Percentiles rank a stretch among this genome's conserved stretches.
phyloP scores from a whole-genome alignment of 2,113 vertebrate genomes.

The Campylomormyrus tamandua region DNA sequence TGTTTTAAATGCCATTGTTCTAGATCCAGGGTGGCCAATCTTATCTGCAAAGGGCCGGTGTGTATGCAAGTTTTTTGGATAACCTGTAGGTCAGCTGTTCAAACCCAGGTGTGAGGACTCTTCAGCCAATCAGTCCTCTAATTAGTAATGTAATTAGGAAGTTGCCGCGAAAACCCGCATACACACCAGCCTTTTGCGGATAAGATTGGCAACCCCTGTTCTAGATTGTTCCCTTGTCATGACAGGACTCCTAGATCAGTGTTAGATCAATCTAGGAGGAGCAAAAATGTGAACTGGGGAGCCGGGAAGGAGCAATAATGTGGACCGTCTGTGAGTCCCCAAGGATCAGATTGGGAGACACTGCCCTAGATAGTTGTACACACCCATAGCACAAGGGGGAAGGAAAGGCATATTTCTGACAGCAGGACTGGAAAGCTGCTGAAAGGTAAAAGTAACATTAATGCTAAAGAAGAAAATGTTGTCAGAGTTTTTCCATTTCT shows the following conservation, averaged over 20 bases:
- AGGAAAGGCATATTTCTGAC: slow-evolving; percentile 15
- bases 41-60: too few species aligned
- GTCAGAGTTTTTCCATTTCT: slow-evolving; percentile 14
- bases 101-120: too few species aligned
- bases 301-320: too few species aligned
- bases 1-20: background rate
- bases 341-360: background rate
- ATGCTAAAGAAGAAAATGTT: slow-evolving; percentile 23
- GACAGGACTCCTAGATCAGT: background rate
- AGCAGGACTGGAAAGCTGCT: slow-evolving; percentile 25
- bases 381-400: slow-evolving; percentile 6
- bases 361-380: slow-evolving; percentile 13
- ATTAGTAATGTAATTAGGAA: too few species aligned
- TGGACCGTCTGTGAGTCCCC: background rate
- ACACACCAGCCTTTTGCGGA: too few species aligned
- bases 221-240: background rate
- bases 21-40: background rate
- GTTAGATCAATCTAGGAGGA: background rate
- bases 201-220: background rate
- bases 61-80: too few species aligned
- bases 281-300: background rate
- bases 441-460: slow-evolving; percentile 33
- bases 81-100: too few species aligned
- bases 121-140: too few species aligned
- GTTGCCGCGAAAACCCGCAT: too few species aligned